Evolutionary conservation across 2,113 vertebrate genomes (phyloP).

Genomic region (Microtus ochrogaster): DNA sequence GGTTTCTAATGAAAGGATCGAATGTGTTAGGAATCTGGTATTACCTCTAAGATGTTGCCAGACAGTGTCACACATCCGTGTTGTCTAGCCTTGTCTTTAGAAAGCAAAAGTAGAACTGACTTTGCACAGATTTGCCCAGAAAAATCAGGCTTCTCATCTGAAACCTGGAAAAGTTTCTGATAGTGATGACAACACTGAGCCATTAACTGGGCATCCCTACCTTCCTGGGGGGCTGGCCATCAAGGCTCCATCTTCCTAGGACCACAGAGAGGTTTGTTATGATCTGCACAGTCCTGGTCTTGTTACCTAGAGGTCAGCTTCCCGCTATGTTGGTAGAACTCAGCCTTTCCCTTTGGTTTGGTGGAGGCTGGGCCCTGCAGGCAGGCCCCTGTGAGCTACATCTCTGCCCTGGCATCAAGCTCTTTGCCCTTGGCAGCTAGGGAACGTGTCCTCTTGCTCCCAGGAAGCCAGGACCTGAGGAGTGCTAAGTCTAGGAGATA

Average conservation of each 20-base stretch:
- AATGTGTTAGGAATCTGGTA: not conserved
- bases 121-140: not conserved
- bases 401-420: constrained; percentile 9
- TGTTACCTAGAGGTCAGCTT: not conserved
- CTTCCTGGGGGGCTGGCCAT: not conserved
- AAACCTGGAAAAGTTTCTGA: not conserved
- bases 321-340: accelerated
- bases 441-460: constrained; percentile 23
- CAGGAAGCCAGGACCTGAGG: constrained; percentile 1
- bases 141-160: not conserved
- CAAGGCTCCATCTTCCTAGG: accelerated
- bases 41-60: not conserved
- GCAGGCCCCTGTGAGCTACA: not conserved
- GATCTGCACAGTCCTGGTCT: accelerated
- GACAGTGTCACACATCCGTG: not conserved
- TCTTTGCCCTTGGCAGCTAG: constrained; percentile 21
- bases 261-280: not conserved
- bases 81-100: not conserved
- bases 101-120: not conserved
- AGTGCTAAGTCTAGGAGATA: constrained; percentile 26
- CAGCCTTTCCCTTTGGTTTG: not conserved
- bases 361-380: not conserved
- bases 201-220: not conserved
- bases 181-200: not conserved
- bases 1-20: not conserved